Percentiles rank a stretch among this genome's conserved stretches.
These are phyloP conservation scores for Cataglyphis rosenhaueri DNA, from an alignment of 2,888 invertebrate species.

Conservation along the genomic window DNA sequence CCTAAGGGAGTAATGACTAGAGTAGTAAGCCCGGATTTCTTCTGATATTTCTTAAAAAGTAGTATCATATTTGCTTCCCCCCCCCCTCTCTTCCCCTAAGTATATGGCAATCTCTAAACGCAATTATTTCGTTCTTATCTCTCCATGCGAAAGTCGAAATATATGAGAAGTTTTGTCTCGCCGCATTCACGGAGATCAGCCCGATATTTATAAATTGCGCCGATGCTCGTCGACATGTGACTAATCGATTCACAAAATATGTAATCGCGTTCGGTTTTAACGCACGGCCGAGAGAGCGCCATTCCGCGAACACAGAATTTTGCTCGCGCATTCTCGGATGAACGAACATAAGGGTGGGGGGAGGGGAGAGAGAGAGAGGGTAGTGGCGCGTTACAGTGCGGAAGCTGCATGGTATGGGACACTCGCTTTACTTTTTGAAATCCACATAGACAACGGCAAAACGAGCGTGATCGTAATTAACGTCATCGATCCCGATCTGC, in stretches of 20 bases:
- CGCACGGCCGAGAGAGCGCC: conserved; percentile 65
- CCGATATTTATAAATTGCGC: conserved; percentile 63
- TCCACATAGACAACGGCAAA: conserved; percentile 67
- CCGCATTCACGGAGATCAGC: conserved; percentile 29
- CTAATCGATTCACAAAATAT: conserved; percentile 66
- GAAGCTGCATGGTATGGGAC: conserved; percentile 41
- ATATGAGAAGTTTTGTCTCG: conserved; percentile 40
- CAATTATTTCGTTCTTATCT: conserved; percentile 1
- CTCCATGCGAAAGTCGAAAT: conserved; percentile 29
- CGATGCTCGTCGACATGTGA: conserved; percentile 50
- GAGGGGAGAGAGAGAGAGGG: not conserved
- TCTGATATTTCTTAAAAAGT: not conserved
- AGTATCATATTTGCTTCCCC: not conserved
- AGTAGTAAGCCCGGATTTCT: not conserved
- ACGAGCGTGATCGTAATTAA: conserved; percentile 78
- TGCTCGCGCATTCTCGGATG: conserved; percentile 62
- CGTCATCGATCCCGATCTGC: conserved; percentile 69
- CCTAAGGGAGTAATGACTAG: too few species aligned
- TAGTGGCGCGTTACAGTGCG: conserved; percentile 26
- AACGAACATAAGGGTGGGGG: conserved; percentile 48
- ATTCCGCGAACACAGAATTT: conserved; percentile 54
- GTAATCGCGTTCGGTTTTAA: conserved; percentile 73
- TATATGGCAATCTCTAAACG: not conserved
- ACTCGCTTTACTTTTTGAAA: conserved; percentile 74
- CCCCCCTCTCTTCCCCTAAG: too few species aligned